Evolutionary conservation across 1,140 invertebrate genomes (phyloP).

Genomic region (Drosophila burlai): DNA sequence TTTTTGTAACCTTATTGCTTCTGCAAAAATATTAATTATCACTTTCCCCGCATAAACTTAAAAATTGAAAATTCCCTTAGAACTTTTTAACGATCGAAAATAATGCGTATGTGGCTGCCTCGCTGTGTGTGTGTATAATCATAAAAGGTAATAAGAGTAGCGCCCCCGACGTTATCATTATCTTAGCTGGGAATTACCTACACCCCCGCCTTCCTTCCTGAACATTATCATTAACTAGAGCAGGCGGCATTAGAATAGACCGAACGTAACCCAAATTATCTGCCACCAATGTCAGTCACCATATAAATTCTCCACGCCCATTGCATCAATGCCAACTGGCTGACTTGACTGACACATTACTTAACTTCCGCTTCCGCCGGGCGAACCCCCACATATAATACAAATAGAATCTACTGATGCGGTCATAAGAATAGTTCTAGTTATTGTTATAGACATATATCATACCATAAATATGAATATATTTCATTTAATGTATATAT

Average conservation of each 20-base stretch:
- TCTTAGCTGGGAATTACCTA: constrained; percentile 32
- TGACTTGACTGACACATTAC: constrained; percentile 80
- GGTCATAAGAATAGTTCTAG: neutral
- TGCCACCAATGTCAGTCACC: constrained; percentile 37
- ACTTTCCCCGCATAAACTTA: neutral
- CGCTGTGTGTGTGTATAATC: constrained; percentile 11
- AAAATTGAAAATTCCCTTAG: neutral
- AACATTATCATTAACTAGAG: constrained; percentile 49
- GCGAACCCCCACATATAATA: constrained; percentile 39
- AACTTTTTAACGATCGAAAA: constrained; percentile 44
- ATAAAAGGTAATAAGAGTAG: constrained; percentile 38
- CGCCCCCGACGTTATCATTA: constrained; percentile 37
- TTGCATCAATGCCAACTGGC: constrained; percentile 59
- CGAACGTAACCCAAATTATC: constrained; percentile 58
- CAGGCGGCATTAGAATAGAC: constrained; percentile 46
- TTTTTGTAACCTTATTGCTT: rapidly evolving
- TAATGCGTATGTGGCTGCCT: neutral
- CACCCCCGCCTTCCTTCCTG: constrained; percentile 8
- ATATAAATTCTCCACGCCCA: constrained; percentile 50
- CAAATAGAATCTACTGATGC: neutral
- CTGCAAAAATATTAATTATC: neutral
- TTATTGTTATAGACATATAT: neutral
- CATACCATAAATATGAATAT: neutral
- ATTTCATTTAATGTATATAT: neutral
- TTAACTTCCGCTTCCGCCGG: constrained; percentile 81